These are phyloP conservation scores for Nephila pilipes DNA, from an alignment of 1,140 invertebrate genomes.

Conservation along the genomic window DNA sequence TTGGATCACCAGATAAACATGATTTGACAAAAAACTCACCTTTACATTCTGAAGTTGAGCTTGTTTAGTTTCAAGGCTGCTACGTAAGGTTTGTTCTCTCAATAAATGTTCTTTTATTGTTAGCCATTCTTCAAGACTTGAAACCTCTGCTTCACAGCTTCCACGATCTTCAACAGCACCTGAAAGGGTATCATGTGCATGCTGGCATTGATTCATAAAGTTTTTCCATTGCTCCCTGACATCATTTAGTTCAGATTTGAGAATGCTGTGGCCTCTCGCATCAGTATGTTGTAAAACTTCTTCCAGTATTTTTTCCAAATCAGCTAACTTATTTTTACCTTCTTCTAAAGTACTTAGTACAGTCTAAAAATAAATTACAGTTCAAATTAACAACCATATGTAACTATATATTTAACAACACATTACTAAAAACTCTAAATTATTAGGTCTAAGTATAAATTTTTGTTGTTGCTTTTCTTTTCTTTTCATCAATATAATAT, in stretches of 20 bases:
- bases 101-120: conserved; percentile 91
- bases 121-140: conserved; percentile 90
- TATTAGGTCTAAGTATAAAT: too few relatives aligned
- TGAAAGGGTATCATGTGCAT: conserved; percentile 85
- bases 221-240: conserved; percentile 88
- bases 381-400: too few relatives aligned
- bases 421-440: too few relatives aligned
- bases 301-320: conserved; percentile 87
- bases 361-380: conserved; percentile 39
- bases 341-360: conserved; percentile 83
- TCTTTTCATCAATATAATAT: too few relatives aligned
- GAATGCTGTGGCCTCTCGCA: conserved; percentile 87
- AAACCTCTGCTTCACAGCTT: conserved; percentile 89
- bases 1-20: too few relatives aligned
- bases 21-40: conserved; percentile 53
- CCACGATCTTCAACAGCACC: conserved; percentile 88
- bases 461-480: too few relatives aligned
- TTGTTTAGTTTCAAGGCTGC: conserved; percentile 90
- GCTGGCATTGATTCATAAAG: conserved; percentile 87
- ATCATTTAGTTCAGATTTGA: conserved; percentile 89
- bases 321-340: conserved; percentile 87
- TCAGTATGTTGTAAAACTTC: conserved; percentile 90
- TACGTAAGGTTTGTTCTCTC: conserved; percentile 94
- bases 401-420: too few relatives aligned
- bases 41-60: conserved; percentile 90